Evolutionary conservation across 92 coral and sea anemone species (phyloP), one percentile per base, ranked within the genome.

Genomic region (Epizoanthus scotinus): DNA sequence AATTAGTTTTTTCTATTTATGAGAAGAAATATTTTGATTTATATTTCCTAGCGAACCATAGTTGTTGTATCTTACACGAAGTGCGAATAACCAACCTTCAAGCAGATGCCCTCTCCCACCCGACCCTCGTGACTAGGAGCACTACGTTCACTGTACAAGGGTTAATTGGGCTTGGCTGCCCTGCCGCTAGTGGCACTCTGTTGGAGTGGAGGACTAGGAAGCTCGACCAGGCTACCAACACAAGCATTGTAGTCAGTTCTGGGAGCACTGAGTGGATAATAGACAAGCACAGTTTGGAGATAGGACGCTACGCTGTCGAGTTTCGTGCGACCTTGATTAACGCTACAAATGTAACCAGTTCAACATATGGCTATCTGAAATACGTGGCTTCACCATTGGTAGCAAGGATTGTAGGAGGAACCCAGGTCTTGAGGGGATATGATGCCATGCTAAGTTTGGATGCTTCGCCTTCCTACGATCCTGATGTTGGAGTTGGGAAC

Each of bases 391-490:
- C 90, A 15, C 53, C 79, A 3, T 28, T 86, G 55, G 84, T 82
- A 44, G 90, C 86, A 36, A 24, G 40, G 14, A 71, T 86, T 7
- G 66, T 62, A 38, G 90, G 90, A 26, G 90, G 90, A 20, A 64
- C 65, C 18, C 52, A 25, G 4, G 64, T 82, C 0, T 14, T 63
- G 27, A 71, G 29, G 27, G 90, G 90, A 36, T 74, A 70, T 31
- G 73, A 63, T 24, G 66, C 83, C 9, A 34, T 61, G 17, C 28
- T 81, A 47, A 73, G 38, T 24, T 71, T 87, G 5, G 84, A 87
- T n/a, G 90, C 90, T 5, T 83, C 90, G 4, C 57, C 25, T 22
- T 87, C 90, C 3, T 78, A 83, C 63, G 90, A 87, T 67, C 87
- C 90, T 15, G 87, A 77, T 70, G 71, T 78, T 1, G 84, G 87